These are phyloP conservation scores for Osmerus eperlanus DNA, from an alignment of 2,113 vertebrate species.

Conservation along the genomic window DNA sequence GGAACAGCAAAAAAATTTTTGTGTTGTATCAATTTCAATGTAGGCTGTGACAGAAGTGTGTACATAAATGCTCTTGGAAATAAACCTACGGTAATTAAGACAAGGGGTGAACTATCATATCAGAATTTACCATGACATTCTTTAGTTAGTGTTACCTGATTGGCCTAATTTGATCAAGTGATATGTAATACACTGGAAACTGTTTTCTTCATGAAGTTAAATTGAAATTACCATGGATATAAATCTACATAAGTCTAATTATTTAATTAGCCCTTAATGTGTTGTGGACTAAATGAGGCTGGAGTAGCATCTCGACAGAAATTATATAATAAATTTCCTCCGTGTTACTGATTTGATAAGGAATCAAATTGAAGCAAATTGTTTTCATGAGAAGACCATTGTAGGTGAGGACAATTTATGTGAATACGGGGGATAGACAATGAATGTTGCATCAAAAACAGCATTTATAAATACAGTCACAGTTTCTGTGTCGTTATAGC, in stretches of 20 bases:
- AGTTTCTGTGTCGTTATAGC: too few species aligned
- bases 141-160: background rate
- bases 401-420: slow-evolving; percentile 57
- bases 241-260: slow-evolving; percentile 68
- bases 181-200: slow-evolving; percentile 35
- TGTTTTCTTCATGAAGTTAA: slow-evolving; percentile 50
- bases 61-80: too few species aligned
- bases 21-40: too few species aligned
- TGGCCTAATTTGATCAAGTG: slow-evolving; percentile 58
- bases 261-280: slow-evolving; percentile 69
- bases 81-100: too few species aligned
- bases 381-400: slow-evolving; percentile 59
- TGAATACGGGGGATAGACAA: too few species aligned
- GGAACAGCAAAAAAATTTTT: too few species aligned
- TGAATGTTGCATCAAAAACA: too few species aligned
- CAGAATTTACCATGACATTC: background rate
- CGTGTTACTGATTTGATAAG: slow-evolving; percentile 73
- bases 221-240: slow-evolving; percentile 60
- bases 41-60: too few species aligned
- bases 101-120: background rate
- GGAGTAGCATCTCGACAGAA: slow-evolving; percentile 68
- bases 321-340: slow-evolving; percentile 73
- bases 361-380: slow-evolving; percentile 69
- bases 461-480: too few species aligned
- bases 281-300: slow-evolving; percentile 74